These are phyloP conservation scores for Vireo altiloquus DNA, from an alignment of 2,113 vertebrate species.

Conservation along the genomic window DNA sequence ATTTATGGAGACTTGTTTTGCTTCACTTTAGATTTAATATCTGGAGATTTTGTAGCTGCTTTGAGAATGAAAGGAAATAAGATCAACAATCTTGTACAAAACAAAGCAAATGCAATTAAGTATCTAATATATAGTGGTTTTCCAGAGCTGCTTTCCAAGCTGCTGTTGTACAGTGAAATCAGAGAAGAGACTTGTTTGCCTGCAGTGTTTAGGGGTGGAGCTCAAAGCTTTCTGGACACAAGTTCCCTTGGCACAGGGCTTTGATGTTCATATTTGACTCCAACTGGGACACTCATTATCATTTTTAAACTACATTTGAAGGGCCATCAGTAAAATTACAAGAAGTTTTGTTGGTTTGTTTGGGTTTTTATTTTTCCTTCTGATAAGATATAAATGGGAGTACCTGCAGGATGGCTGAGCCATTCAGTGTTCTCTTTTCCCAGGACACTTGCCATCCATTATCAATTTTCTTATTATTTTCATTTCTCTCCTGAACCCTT, in stretches of 20 bases:
- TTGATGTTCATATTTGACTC: background rate
- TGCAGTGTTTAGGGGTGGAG: background rate
- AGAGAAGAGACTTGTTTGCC: background rate
- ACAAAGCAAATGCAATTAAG: background rate
- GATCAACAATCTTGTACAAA: background rate
- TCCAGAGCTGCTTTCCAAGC: background rate
- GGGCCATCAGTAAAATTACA: background rate
- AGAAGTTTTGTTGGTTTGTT: background rate
- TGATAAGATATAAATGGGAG: background rate
- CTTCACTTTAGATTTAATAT: background rate
- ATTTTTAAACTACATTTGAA: background rate
- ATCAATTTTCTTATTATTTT: background rate
- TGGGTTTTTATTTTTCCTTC: background rate
- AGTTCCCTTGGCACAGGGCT: background rate
- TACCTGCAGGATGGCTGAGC: background rate
- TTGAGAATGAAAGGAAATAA: background rate
- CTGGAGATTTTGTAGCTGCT: background rate
- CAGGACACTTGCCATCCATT: background rate
- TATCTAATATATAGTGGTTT: background rate
- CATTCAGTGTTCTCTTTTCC: background rate
- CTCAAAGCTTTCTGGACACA: background rate
- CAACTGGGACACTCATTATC: background rate
- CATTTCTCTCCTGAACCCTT: background rate
- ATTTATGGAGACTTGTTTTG: background rate
- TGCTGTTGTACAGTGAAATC: background rate